A percentile compares a stretch with the other conserved stretches of the same genome.
These are phyloP conservation scores for Danionella dracula DNA, from an alignment of 2,797 vertebrate genomes.

Conservation along the genomic window DNA sequence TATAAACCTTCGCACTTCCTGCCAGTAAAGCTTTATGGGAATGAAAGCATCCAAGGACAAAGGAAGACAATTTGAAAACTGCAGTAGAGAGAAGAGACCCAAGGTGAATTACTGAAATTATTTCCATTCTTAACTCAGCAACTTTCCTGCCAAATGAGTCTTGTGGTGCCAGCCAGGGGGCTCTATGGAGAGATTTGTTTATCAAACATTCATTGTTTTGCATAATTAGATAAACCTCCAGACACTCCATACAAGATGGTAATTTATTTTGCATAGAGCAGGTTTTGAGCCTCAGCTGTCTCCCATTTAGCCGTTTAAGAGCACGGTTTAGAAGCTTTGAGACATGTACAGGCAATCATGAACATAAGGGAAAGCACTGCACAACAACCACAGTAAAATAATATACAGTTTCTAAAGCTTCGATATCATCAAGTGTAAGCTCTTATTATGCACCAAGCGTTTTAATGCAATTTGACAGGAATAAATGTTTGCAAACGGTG, in stretches of 20 bases:
- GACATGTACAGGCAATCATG: background rate
- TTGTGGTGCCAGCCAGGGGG: conserved; percentile 14
- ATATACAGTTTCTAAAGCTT: background rate
- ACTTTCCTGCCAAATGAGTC: conserved; percentile 12
- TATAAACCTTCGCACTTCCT: conserved; percentile 4
- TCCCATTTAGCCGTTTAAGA: conserved; percentile 4
- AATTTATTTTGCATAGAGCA: conserved; percentile 24
- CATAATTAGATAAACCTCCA: conserved; percentile 34
- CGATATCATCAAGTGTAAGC: background rate
- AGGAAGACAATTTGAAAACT: background rate
- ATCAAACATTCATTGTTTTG: conserved; percentile 29
- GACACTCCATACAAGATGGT: conserved; percentile 20
- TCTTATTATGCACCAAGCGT: background rate
- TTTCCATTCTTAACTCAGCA: conserved; percentile 17
- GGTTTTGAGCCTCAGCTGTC: background rate
- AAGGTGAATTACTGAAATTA: background rate
- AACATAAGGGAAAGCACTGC: background rate
- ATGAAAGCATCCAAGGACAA: conserved; percentile 4
- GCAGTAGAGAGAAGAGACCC: background rate
- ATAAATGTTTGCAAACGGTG: background rate
- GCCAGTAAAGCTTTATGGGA: conserved; percentile 29
- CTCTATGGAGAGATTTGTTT: conserved; percentile 26
- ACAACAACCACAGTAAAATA: background rate
- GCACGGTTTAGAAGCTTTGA: background rate
- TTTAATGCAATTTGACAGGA: background rate